Evolutionary conservation across 2,888 invertebrate species (phyloP).

Genomic region (Didymodactylos carnosus): DNA sequence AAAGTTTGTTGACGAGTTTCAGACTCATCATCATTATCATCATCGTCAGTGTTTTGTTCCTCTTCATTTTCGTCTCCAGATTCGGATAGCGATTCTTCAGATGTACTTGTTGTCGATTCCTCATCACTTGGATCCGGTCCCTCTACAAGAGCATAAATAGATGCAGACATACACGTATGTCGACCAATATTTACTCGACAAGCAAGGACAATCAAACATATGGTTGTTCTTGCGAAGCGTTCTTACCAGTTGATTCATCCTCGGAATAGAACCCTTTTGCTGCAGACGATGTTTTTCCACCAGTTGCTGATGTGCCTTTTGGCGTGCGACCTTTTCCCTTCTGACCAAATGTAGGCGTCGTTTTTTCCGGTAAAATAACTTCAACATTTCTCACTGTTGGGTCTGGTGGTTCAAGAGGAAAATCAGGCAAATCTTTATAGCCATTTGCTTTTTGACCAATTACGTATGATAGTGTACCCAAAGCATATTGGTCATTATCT

Average conservation of each 20-base stretch:
- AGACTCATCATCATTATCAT: not conserved
- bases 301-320: not conserved
- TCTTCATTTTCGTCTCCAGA: conserved; percentile 19
- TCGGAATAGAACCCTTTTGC: conserved; percentile 12
- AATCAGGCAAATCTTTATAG: conserved; percentile 66
- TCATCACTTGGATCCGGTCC: conserved; percentile 11
- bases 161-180: too few relatives aligned
- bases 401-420: conserved; percentile 57
- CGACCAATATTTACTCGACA: conserved; percentile 19
- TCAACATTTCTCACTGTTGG: conserved; percentile 54
- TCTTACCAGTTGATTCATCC: conserved; percentile 6
- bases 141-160: too few relatives aligned
- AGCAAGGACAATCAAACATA: conserved; percentile 22
- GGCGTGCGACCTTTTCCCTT: not conserved
- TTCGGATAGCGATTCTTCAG: conserved; percentile 18
- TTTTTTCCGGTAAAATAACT: conserved; percentile 23
- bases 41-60: not conserved
- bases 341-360: not conserved
- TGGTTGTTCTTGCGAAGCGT: conserved; percentile 41
- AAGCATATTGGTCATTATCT: conserved; percentile 66
- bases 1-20: not conserved
- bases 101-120: not conserved
- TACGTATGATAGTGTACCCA: conserved; percentile 84
- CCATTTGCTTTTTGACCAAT: conserved; percentile 63
- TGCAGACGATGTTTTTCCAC: too few relatives aligned